Conservation (phyloP, 2,797 vertebrate species). For the Spinus pinus region DNA sequence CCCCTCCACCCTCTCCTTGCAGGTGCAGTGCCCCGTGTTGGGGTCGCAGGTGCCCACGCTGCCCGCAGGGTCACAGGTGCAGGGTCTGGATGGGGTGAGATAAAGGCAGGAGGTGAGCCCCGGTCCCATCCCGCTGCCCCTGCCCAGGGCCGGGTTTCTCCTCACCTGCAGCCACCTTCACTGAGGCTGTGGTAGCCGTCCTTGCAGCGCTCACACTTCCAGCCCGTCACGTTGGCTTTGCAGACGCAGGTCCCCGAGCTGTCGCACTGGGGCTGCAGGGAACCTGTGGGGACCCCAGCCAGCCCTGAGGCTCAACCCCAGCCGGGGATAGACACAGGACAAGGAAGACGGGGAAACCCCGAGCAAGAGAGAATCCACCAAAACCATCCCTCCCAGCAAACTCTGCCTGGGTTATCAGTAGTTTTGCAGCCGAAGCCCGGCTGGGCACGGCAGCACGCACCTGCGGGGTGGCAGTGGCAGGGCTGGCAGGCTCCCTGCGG, state of each 20-base stretch:
- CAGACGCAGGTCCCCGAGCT: constrained; percentile 81
- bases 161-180: constrained; percentile 88
- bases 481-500: constrained; percentile 75
- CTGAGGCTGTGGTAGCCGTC: constrained; percentile 88
- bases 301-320: not conserved
- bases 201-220: constrained; percentile 88
- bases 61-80: constrained; percentile 80
- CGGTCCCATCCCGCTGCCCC: rapidly evolving
- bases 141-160: rapidly evolving
- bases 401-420: rapidly evolving
- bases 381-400: not conserved
- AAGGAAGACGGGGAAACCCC: rapidly evolving
- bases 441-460: constrained; percentile 43
- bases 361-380: rapidly evolving
- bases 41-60: constrained; percentile 82
- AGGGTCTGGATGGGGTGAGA: constrained; percentile 74
- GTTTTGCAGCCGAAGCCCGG: rapidly evolving
- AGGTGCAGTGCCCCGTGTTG: constrained; percentile 83
- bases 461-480: constrained; percentile 85
- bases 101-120: rapidly evolving
- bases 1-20: constrained; percentile 88
- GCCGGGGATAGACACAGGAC: rapidly evolving
- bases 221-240: constrained; percentile 81
- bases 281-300: constrained; percentile 69
- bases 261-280: constrained; percentile 81